Evolutionary conservation across 2,888 invertebrate species (phyloP).

Genomic region (Orchesellides sinensis): DNA sequence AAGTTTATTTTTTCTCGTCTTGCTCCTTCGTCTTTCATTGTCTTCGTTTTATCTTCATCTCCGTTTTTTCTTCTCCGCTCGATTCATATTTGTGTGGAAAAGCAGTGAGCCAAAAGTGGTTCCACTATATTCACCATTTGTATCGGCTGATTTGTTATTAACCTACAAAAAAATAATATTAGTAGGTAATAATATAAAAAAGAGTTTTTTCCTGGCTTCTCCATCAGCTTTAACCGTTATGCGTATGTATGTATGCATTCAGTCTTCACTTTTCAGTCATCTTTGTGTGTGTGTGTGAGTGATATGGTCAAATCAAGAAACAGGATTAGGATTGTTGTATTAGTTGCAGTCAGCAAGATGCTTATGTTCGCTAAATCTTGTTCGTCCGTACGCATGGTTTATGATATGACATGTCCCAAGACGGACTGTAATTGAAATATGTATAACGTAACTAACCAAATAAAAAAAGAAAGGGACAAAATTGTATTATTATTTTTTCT

Average conservation of each 20-base stretch:
- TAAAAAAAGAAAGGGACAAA: neutral
- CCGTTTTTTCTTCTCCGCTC: slow-evolving; percentile 6
- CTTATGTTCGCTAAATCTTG: slow-evolving; percentile 14
- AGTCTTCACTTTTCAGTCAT: neutral
- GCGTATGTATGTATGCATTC: no score
- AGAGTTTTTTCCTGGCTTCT: neutral
- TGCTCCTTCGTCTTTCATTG: no score
- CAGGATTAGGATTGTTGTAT: neutral
- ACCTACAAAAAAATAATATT: no score
- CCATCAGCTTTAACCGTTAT: no score
- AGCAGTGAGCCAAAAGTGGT: neutral
- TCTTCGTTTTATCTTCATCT: slow-evolving; percentile 50
- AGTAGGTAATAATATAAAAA: slow-evolving; percentile 2
- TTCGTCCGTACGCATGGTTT: slow-evolving; percentile 21
- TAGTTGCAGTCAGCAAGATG: no score
- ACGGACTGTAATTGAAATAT: slow-evolving; percentile 16
- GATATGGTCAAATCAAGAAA: neutral
- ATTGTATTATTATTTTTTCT: neutral
- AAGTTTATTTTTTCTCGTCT: neutral
- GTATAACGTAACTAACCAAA: slow-evolving; percentile 19
- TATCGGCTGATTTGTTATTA: no score
- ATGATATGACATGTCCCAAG: slow-evolving; percentile 6
- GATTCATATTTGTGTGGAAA: slow-evolving; percentile 13
- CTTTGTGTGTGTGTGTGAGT: neutral
- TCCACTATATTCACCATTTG: neutral